Percentiles rank a stretch among this genome's conserved stretches.
Conservation (phyloP, 2,888 invertebrate species). For the Vanessa cardui region DNA sequence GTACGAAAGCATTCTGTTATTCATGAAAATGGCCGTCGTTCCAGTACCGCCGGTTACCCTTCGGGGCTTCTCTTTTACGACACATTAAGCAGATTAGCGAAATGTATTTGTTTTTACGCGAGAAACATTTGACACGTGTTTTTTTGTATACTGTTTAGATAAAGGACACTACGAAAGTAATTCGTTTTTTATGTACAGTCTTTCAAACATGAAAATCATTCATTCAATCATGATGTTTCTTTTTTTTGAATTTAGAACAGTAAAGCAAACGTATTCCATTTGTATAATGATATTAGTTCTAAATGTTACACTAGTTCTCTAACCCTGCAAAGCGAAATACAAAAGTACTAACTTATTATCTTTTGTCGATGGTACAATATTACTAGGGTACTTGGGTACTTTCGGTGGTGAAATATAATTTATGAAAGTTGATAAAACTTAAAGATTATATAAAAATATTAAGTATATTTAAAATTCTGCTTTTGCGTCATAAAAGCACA, state of each 20-base stretch:
- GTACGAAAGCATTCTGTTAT: constrained; percentile 3
- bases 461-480: too few species aligned
- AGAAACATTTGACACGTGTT: constrained; percentile 4
- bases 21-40: constrained; percentile 10
- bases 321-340: too few species aligned
- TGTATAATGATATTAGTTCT: too few species aligned
- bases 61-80: background rate
- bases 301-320: too few species aligned
- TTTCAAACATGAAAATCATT: background rate
- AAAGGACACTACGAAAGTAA: background rate
- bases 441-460: too few species aligned
- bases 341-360: too few species aligned
- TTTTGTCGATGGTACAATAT: too few species aligned
- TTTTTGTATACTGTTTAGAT: background rate
- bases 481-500: too few species aligned
- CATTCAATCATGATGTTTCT: too few species aligned
- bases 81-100: constrained; percentile 7
- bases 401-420: too few species aligned
- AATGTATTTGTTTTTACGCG: background rate
- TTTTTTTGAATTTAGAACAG: background rate
- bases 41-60: constrained; percentile 1
- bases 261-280: background rate
- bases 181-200: background rate
- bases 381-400: too few species aligned
- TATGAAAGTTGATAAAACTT: too few species aligned